Percentiles rank a stretch among this genome's conserved stretches.
Evolutionary conservation across 2,797 vertebrate genomes (phyloP).

Genomic region (Megalops cyprinoides): DNA sequence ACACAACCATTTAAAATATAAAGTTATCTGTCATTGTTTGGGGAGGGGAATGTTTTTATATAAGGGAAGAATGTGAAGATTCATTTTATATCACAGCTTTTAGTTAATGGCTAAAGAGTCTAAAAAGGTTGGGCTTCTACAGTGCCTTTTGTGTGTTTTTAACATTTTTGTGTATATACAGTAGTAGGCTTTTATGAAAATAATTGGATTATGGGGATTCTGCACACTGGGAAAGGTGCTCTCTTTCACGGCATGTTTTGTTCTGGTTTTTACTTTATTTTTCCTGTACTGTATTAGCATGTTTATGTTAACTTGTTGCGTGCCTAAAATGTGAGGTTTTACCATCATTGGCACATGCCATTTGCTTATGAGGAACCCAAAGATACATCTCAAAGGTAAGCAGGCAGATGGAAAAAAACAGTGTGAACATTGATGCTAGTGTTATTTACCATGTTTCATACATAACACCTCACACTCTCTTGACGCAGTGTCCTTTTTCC

Average conservation of each 20-base stretch:
- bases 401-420: not conserved
- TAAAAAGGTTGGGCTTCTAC: not conserved
- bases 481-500: not conserved
- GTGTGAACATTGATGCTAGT: not conserved
- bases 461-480: not conserved
- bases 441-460: not conserved
- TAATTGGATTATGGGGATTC: conserved; percentile 48
- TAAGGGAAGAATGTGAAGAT: not conserved
- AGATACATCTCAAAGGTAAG: not conserved
- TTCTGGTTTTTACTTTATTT: not conserved
- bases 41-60: not conserved
- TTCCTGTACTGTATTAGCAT: not conserved
- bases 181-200: conserved; percentile 23
- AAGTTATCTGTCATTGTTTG: not conserved
- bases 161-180: conserved; percentile 19
- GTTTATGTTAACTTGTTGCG: not conserved
- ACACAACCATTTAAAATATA: not conserved
- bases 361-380: not conserved
- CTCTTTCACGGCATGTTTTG: conserved; percentile 3
- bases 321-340: not conserved
- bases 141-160: conserved; percentile 23
- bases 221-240: conserved; percentile 37
- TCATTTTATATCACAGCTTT: not conserved
- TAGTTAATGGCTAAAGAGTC: not conserved
- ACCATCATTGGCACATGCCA: not conserved